Evolutionary conservation across 2,113 vertebrate genomes (phyloP), one percentile per base, ranked within the genome.

Genomic region (Pollimyrus isidori): DNA sequence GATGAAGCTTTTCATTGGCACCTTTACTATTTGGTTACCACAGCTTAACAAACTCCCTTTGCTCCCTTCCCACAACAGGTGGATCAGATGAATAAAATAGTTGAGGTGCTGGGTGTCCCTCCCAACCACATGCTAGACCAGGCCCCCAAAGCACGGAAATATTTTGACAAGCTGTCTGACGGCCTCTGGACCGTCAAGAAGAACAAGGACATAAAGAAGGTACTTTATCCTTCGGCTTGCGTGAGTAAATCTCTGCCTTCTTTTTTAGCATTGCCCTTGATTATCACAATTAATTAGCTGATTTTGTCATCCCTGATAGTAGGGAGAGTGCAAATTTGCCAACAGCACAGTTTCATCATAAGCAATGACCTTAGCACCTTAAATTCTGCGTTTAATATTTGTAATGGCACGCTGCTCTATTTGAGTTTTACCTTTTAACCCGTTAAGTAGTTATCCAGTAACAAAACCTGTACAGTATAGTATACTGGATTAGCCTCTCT

Each of bases 141-240:
- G 94, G 98, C 98, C 53, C 98, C 98, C 91, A 98, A 98, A 95
- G 97, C 98, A 92, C 96, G 97, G 83, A 98, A 98, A 93, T 98
- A 98, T 93, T 98, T 98, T 92, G 98, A 98, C 93, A 97, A 97
- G 92, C 95, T 98, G 88, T 97, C 97, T 73, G 98, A 98, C 87
- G 98, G 98, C 91, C 96, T 97, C 89, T 98, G 98, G 98, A 97
- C 97, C 86, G 96, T 98, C 92, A 97, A 97, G 95, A 97, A 97
- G 95, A 97, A 97, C 96, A 98, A 98, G 94, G 98, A 98, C 93
- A 95, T 96, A 92, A 98, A 97, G 94, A 98, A 98, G 98, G 98
- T 98, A 95, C 92, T 88, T 89, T 90, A 91, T 90, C 89, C 91
- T 88, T 93, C 92, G 88, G 87, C 93, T 91, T 92, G 92, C n/a